Percentiles rank a stretch among this genome's conserved stretches.
Conservation (phyloP, 1,140 invertebrate genomes). For the Heliconius hewitsoni region DNA sequence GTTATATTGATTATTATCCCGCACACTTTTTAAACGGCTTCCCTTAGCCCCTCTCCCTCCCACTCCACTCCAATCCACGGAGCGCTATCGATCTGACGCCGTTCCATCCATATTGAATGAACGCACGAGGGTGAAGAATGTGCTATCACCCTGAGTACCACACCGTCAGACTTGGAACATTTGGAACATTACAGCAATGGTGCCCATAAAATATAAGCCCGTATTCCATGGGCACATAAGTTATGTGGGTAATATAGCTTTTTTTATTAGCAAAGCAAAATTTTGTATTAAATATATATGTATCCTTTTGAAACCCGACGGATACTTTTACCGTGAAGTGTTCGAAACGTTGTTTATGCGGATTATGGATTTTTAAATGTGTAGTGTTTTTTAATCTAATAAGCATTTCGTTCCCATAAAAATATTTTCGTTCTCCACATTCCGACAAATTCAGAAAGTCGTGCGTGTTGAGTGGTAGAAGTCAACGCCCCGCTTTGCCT, state of each 20-base stretch:
- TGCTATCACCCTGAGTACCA: constrained; percentile 29
- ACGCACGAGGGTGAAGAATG: constrained; percentile 40
- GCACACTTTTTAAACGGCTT: constrained; percentile 35
- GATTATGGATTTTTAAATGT: too few relatives aligned
- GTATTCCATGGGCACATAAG: background rate
- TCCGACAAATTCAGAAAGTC: too few relatives aligned
- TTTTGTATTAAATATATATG: background rate
- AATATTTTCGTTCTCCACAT: too few relatives aligned
- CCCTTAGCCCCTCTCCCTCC: constrained; percentile 26
- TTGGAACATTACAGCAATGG: constrained; percentile 14
- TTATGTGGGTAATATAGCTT: background rate
- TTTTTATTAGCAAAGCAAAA: background rate
- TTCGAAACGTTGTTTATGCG: too few relatives aligned
- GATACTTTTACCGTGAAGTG: too few relatives aligned
- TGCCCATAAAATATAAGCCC: background rate
- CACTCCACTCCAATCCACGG: constrained; percentile 33
- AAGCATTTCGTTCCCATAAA: too few relatives aligned
- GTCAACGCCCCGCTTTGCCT: too few relatives aligned
- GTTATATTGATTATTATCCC: constrained; percentile 21
- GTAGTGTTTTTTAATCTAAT: too few relatives aligned
- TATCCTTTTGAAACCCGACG: background rate
- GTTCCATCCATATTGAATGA: constrained; percentile 50
- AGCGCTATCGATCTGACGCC: constrained; percentile 38
- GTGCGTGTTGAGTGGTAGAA: too few relatives aligned
- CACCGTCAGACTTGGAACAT: constrained; percentile 19